These are phyloP conservation scores for Corvus moneduloides DNA, from an alignment of 2,113 vertebrate species.

Conservation along the genomic window DNA sequence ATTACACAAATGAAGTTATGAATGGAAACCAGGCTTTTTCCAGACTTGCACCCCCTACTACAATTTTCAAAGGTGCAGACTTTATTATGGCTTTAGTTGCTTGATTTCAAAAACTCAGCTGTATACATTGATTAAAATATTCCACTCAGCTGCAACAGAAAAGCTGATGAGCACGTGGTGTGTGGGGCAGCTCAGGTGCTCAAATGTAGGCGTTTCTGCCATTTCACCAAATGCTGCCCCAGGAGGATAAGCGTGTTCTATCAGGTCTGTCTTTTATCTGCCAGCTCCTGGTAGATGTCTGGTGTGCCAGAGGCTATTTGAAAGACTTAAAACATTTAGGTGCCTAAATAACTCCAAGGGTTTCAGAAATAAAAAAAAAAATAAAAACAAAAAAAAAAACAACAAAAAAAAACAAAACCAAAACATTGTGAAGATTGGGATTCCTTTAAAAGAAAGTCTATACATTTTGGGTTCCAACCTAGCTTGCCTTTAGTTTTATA, in stretches of 20 bases:
- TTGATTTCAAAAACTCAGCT: background rate
- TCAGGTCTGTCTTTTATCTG: background rate
- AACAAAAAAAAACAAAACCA: background rate
- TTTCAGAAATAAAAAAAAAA: background rate
- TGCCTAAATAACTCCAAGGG: background rate
- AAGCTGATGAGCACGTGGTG: rapidly evolving
- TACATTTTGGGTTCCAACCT: background rate
- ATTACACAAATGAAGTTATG: background rate
- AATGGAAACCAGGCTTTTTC: background rate
- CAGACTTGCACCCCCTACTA: background rate
- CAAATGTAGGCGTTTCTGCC: background rate
- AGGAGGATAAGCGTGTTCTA: background rate
- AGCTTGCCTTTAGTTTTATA: background rate
- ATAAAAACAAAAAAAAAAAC: background rate
- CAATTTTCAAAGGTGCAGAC: background rate
- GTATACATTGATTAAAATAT: background rate
- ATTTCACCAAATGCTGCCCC: background rate
- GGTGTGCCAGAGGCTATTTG: background rate
- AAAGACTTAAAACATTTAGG: background rate
- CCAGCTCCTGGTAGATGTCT: background rate
- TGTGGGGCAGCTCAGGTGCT: rapidly evolving
- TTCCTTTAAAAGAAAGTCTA: background rate
- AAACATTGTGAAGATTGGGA: background rate
- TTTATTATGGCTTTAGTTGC: background rate
- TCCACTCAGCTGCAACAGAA: background rate